Percentiles rank a stretch among this genome's conserved stretches.
phyloP scores from a whole-genome alignment of 2,113 vertebrate genomes.

The Lepus europaeus region DNA sequence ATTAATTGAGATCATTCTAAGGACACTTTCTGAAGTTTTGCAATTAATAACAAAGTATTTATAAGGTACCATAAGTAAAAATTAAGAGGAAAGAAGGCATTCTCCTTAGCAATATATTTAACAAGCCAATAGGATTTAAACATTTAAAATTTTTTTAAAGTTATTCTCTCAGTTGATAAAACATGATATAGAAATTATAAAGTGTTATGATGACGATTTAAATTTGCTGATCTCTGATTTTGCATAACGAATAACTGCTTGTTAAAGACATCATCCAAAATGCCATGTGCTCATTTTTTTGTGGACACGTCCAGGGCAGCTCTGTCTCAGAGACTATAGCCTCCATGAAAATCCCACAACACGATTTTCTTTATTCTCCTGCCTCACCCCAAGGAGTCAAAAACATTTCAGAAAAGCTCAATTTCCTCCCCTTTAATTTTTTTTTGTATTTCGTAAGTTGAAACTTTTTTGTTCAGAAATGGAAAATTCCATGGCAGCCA shows the following conservation, averaged over 20 bases:
- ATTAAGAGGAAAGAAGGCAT: constrained; percentile 3
- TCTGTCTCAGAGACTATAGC: not conserved
- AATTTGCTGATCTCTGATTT: not conserved
- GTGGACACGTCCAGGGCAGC: not conserved
- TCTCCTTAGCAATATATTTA: not conserved
- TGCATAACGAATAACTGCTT: not conserved
- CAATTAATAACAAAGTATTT: constrained; percentile 36
- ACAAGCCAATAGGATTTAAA: not conserved
- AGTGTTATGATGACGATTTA: not conserved
- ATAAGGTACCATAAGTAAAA: not conserved
- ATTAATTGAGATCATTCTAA: not conserved
- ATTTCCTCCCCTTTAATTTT: constrained; percentile 66
- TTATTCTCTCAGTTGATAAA: not conserved
- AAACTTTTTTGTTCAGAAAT: constrained; percentile 67
- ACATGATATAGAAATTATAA: not conserved
- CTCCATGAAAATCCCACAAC: not conserved
- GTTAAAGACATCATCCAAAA: not conserved
- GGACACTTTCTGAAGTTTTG: not conserved
- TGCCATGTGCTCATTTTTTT: not conserved
- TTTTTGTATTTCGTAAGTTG: constrained; percentile 30
- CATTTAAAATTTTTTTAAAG: not conserved
- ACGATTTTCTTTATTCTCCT: constrained; percentile 58
- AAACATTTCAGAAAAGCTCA: constrained; percentile 71
- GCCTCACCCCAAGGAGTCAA: constrained; percentile 43
- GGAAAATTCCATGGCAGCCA: constrained; percentile 75